Evolutionary conservation across 2,888 invertebrate genomes (phyloP), one percentile per base, ranked within the genome.

Genomic region (Meandrusa payeni): DNA sequence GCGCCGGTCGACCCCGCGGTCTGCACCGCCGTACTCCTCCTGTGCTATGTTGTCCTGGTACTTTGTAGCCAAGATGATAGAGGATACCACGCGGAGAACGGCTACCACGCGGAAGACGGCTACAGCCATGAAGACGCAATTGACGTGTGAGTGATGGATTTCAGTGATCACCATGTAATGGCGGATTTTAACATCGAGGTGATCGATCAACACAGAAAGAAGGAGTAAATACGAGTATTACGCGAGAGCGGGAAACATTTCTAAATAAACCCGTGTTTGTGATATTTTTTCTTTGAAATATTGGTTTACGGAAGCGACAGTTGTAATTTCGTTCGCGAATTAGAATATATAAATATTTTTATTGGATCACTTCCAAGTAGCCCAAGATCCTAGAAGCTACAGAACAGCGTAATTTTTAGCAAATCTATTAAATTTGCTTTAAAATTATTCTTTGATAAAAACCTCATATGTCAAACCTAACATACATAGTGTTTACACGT

Each of bases 81-180:
- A 52, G 83, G 83, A 52, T 85, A 86, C 64, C 69, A 72, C 55
- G 74, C 72, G 10, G 85, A 82, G 52, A 79, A 81, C 47, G 72
- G 69, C 39, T 76, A 72, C 58, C 72, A 74, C 39, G 83, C 82
- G 50, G 85, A 81, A 50, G 79, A 81, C 47, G 72, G 69, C 43
- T 76, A 72, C 58, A 32, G 24, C 1, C 72, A 74, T 42, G 83
- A 83, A 51, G 81, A 85, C 53, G 75, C 74, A 46, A 57, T 85
- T 50, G 81, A 86, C 53, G 76, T 80, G 86, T 87, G 72, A 86
- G 86, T 82, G 56, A 28, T 38, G 67, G 46, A 32, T 41, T 51
- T 47, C 44, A 61, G 51, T 54, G 59, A 58, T 34, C 46, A 5
- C 7, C 26, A 5, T 5, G 23, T 32, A n/a, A 20, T 32, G 7